A percentile compares a stretch with the other conserved stretches of the same genome.
phyloP scores from a whole-genome alignment of 2,888 invertebrate genomes.

The Ecdyonurus torrentis region DNA sequence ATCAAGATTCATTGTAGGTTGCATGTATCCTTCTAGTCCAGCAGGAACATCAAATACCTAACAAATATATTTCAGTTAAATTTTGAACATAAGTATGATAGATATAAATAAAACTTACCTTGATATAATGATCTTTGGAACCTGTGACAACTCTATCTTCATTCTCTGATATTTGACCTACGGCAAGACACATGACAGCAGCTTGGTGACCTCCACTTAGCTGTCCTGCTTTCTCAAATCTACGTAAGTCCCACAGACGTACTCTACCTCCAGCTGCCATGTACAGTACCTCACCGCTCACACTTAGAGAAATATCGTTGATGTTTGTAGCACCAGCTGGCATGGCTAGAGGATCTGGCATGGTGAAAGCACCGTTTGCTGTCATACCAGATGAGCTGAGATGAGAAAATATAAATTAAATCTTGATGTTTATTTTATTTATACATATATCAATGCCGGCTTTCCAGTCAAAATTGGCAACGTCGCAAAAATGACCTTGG shows the following conservation, averaged over 20 bases:
- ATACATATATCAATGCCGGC: background rate
- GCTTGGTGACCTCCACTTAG: constrained; percentile 65
- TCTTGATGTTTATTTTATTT: background rate
- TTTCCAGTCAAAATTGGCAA: too few species aligned
- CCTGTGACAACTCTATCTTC: constrained; percentile 59
- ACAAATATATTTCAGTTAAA: constrained; percentile 4
- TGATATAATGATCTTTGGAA: constrained; percentile 73
- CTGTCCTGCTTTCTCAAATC: constrained; percentile 51
- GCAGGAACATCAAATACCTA: constrained; percentile 32
- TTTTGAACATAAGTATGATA: background rate
- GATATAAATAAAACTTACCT: constrained; percentile 27
- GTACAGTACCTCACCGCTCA: constrained; percentile 47
- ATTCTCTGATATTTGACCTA: constrained; percentile 32
- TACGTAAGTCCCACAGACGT: constrained; percentile 68
- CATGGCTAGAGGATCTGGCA: constrained; percentile 27
- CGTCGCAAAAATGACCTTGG: too few species aligned
- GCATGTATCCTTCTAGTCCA: constrained; percentile 29
- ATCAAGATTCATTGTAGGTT: constrained; percentile 46
- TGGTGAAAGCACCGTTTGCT: constrained; percentile 27
- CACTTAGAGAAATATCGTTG: constrained; percentile 48
- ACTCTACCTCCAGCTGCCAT: constrained; percentile 66
- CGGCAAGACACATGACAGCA: constrained; percentile 66
- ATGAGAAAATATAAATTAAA: constrained; percentile 5
- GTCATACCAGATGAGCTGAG: constrained; percentile 47
- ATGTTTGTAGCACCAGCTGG: constrained; percentile 46